phyloP scores from a whole-genome alignment of 2,888 invertebrate species.

The Pyrrhia umbra region DNA sequence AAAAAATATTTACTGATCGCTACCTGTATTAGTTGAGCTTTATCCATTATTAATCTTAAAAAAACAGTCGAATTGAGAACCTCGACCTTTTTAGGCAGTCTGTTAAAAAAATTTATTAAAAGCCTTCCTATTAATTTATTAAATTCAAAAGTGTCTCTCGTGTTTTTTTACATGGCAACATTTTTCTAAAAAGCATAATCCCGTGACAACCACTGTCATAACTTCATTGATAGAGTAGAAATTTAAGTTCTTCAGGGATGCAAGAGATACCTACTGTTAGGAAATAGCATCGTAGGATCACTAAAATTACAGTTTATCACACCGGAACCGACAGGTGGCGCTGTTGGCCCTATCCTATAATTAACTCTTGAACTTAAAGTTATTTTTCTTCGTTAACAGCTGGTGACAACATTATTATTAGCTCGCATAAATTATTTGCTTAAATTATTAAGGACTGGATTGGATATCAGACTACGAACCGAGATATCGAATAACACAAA shows the following conservation, averaged over 20 bases:
- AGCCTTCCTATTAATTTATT: too few species aligned
- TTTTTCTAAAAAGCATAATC: too few species aligned
- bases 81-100: too few species aligned
- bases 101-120: too few species aligned
- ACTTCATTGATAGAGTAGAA: too few species aligned
- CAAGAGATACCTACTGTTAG: not conserved
- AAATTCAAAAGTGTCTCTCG: too few species aligned
- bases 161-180: too few species aligned
- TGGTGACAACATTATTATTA: slow-evolving; percentile 46
- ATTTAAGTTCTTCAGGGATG: too few species aligned
- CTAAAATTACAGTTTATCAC: slow-evolving; percentile 5
- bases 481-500: not conserved
- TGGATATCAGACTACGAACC: not conserved
- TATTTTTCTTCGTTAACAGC: slow-evolving; percentile 29
- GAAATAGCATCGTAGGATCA: not conserved
- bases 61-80: too few species aligned
- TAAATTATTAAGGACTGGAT: slow-evolving; percentile 24
- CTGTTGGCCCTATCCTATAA: not conserved
- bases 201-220: too few species aligned
- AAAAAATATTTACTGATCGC: not conserved
- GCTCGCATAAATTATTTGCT: slow-evolving; percentile 7
- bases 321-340: slow-evolving; percentile 22
- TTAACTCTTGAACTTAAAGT: slow-evolving; percentile 25
- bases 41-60: too few species aligned
- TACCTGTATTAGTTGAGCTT: not conserved